Base-by-base conservation (phyloP, 2,797 vertebrate genomes). In the Bryconaethiops microstoma region DNA sequence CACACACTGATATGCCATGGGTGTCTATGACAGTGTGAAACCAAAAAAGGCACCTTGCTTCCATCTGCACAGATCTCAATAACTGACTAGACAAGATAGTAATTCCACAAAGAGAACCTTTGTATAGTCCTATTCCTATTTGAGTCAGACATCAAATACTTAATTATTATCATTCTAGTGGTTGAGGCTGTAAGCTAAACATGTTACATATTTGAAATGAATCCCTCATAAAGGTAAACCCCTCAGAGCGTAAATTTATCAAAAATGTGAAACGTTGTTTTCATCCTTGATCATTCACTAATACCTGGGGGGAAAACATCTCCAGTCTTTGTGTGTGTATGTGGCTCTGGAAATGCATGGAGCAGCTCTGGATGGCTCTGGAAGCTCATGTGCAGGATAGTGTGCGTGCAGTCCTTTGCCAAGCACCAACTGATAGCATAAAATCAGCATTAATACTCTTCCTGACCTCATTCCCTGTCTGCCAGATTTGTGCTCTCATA, bases 361-460 rank as follows among this genome's bases (percentile, higher is more conserved):
- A 40, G 16, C 16, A 39, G 7, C n/a, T 12, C 59, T 60, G 21
- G 23, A 82, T 76, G 67, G n/a, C 16, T 65, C 63, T 40, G 35
- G 17, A 83, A 80, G 69, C 54, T 42, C 25, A 71, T 35, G 35
- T 42, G 48, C 35, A 74, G 60, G 75, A 67, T 74, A 76, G 67
- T 42, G 14, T 77, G 79, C 82, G 62, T 64, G 39, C 63, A 19
- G 67, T 76, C 76, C 25, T 10, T 4, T 80, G 68, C 77, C 82
- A 86, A 78, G 50, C 83, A 69, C 72, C 68, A 82, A 67, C 57
- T 63, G 57, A 72, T 78, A 83, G 82, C 68, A 79, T 83, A 65
- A 83, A 87, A 75, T 82, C 73, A 72, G 63, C 54, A 81, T 83
- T 81, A 82, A 77, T 80, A 71, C 73, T 77, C 16, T 42, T 60